Evolutionary conservation across 2,888 invertebrate species (phyloP).

Genomic region (Apodemia zela): DNA sequence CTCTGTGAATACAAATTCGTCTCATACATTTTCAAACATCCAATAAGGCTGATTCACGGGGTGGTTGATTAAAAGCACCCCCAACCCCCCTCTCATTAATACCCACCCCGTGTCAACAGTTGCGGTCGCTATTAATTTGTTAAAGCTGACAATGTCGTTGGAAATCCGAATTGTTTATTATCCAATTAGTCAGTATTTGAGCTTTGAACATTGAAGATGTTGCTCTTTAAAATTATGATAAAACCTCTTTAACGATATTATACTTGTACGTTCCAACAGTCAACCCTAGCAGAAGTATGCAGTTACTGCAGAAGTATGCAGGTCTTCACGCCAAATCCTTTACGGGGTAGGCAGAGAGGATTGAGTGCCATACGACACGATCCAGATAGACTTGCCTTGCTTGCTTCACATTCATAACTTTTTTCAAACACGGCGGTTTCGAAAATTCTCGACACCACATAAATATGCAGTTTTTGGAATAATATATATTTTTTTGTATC

Average conservation of each 20-base stretch:
- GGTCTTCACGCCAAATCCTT: too few species aligned
- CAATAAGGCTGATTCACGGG: conserved; percentile 11
- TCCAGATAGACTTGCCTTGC: too few species aligned
- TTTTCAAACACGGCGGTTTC: too few species aligned
- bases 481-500: too few species aligned
- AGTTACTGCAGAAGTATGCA: too few species aligned
- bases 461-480: too few species aligned
- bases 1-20: conserved; percentile 4
- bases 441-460: too few species aligned
- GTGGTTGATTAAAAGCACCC: conserved; percentile 10
- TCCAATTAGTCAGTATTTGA: conserved; percentile 43
- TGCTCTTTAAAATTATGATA: conserved; percentile 3
- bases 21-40: conserved; percentile 11
- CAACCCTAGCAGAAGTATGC: too few species aligned
- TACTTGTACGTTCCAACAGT: too few species aligned
- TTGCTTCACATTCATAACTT: too few species aligned
- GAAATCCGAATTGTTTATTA: conserved; percentile 38
- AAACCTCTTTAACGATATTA: background rate
- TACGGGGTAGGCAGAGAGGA: too few species aligned
- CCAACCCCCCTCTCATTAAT: conserved; percentile 23
- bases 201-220: conserved; percentile 14
- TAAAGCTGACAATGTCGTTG: conserved; percentile 31
- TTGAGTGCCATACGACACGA: too few species aligned
- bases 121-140: conserved; percentile 27
- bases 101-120: conserved; percentile 21